These are phyloP conservation scores for Hephaestus fuliginosus DNA, from an alignment of 2,797 vertebrate genomes.

Conservation along the genomic window DNA sequence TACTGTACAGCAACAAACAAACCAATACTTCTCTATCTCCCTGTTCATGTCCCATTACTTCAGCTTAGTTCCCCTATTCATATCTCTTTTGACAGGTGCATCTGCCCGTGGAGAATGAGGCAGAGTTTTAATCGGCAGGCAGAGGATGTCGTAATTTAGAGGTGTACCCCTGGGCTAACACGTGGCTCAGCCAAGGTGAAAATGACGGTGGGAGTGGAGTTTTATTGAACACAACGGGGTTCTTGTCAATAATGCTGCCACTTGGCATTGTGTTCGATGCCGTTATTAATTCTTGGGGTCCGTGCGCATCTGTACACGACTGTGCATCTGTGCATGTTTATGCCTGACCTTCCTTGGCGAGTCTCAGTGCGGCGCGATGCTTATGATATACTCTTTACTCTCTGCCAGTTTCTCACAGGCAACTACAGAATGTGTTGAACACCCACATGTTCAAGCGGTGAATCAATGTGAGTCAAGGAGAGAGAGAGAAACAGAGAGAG, in stretches of 20 bases:
- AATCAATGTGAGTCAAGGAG: constrained; percentile 58
- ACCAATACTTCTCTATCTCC: constrained; percentile 72
- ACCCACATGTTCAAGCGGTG: constrained; percentile 44
- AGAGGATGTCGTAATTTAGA: constrained; percentile 78
- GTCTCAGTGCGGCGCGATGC: constrained; percentile 14
- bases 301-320: constrained; percentile 31
- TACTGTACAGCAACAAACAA: constrained; percentile 75
- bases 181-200: constrained; percentile 78
- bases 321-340: constrained; percentile 43
- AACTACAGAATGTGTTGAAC: constrained; percentile 46
- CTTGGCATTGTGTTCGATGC: constrained; percentile 48
- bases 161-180: constrained; percentile 69
- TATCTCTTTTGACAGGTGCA: constrained; percentile 82
- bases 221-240: constrained; percentile 72
- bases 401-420: constrained; percentile 43
- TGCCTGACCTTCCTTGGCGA: constrained; percentile 45
- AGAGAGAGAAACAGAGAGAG: not conserved
- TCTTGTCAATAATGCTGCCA: constrained; percentile 68
- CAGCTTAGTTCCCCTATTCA: constrained; percentile 73
- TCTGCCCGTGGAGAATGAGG: constrained; percentile 78
- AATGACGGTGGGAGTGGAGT: constrained; percentile 64
- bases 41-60: constrained; percentile 83
- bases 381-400: constrained; percentile 38
- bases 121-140: constrained; percentile 66
- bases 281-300: constrained; percentile 59